phyloP scores from a whole-genome alignment of 2,888 invertebrate genomes.

The Apamea epomidion region DNA sequence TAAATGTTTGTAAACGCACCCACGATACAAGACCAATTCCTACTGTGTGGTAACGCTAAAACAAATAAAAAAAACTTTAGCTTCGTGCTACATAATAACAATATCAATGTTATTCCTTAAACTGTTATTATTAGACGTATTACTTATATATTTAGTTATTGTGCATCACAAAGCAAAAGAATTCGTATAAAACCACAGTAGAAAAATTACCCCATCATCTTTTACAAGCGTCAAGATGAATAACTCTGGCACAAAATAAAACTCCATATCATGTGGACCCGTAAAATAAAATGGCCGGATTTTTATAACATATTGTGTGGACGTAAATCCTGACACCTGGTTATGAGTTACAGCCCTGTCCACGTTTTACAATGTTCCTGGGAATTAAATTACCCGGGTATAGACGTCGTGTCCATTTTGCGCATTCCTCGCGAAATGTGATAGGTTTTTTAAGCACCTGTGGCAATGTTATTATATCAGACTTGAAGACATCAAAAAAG shows the following conservation, averaged over 20 bases:
- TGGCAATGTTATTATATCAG: not conserved
- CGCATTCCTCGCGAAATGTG: slow-evolving; percentile 21
- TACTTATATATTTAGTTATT: not conserved
- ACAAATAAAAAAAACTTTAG: too few relatives aligned
- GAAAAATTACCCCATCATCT: slow-evolving; percentile 33
- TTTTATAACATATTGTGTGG: slow-evolving; percentile 83
- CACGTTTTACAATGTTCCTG: slow-evolving; percentile 73
- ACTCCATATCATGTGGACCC: slow-evolving; percentile 71
- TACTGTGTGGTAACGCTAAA: too few relatives aligned
- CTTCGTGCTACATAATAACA: not conserved
- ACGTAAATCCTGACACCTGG: slow-evolving; percentile 82
- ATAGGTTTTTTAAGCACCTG: slow-evolving; percentile 21
- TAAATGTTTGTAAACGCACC: too few relatives aligned
- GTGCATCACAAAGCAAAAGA: not conserved
- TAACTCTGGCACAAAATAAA: slow-evolving; percentile 70
- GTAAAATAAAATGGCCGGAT: slow-evolving; percentile 78
- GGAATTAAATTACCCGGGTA: slow-evolving; percentile 75
- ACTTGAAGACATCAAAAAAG: not conserved
- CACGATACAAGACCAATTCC: too few relatives aligned
- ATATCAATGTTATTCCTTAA: not conserved
- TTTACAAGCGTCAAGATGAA: slow-evolving; percentile 64
- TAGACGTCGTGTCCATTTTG: slow-evolving; percentile 44
- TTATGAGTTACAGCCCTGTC: slow-evolving; percentile 76
- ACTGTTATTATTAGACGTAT: not conserved
- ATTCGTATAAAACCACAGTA: slow-evolving; percentile 4